Conservation (phyloP, 2,113 vertebrate species). For the Nematolebias whitei region DNA sequence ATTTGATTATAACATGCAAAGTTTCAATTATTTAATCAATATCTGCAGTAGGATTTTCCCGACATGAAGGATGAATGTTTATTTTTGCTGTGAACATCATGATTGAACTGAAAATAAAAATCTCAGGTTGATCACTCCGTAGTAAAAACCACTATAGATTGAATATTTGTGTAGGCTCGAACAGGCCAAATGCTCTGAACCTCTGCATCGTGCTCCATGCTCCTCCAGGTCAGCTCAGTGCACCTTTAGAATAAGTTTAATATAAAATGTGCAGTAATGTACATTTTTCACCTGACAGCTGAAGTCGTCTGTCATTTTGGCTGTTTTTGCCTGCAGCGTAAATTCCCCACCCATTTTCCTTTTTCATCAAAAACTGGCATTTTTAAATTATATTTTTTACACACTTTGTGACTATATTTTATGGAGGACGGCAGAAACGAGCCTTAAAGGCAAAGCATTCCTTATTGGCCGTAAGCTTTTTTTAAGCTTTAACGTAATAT, state of each 20-base stretch:
- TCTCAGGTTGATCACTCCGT: conserved; percentile 64
- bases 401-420: conserved; percentile 34
- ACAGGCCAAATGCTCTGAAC: conserved; percentile 28
- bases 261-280: conserved; percentile 4
- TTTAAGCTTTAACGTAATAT: too few relatives aligned
- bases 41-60: conserved; percentile 30
- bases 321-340: conserved; percentile 46
- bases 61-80: conserved; percentile 56
- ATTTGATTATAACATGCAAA: conserved; percentile 37
- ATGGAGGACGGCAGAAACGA: conserved; percentile 34
- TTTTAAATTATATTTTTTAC: conserved; percentile 12
- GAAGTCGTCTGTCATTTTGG: conserved; percentile 1
- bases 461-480: too few relatives aligned
- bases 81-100: conserved; percentile 35
- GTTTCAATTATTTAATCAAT: conserved; percentile 42
- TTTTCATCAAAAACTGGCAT: conserved; percentile 59
- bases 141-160: conserved; percentile 59
- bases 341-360: conserved; percentile 28
- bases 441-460: background rate
- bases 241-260: conserved; percentile 1
- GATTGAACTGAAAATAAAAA: conserved; percentile 39
- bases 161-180: conserved; percentile 53
- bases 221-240: conserved; percentile 11
- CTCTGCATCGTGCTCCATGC: conserved; percentile 18
- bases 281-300: conserved; percentile 19